phyloP scores from a whole-genome alignment of 2,888 invertebrate genomes.

The Cyclophora punctaria region DNA sequence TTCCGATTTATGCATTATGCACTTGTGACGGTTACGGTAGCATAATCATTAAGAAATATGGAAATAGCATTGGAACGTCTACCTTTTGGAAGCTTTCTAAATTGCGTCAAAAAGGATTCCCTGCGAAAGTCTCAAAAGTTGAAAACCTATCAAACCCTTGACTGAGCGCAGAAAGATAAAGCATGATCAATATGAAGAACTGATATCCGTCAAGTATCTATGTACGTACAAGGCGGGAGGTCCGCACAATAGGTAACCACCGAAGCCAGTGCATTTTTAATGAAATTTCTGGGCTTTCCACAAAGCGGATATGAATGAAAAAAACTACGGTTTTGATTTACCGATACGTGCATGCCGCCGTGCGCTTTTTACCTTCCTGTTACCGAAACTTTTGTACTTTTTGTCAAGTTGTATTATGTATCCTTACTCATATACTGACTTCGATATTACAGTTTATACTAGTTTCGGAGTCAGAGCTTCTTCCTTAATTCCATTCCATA shows the following conservation, averaged over 20 bases:
- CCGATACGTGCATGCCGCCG: constrained; percentile 28
- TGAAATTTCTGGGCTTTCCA: constrained; percentile 62
- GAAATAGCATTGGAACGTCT: no score
- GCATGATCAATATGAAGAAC: background rate
- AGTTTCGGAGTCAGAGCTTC: no score
- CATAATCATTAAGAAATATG: no score
- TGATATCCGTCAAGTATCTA: constrained; percentile 23
- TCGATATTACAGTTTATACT: no score
- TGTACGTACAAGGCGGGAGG: constrained; percentile 13
- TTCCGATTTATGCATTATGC: no score
- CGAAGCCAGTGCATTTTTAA: constrained; percentile 46
- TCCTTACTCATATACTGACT: background rate
- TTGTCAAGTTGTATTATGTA: background rate
- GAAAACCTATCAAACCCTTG: no score
- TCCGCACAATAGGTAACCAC: constrained; percentile 7
- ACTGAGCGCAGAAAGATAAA: no score
- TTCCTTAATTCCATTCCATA: no score
- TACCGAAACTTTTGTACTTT: constrained; percentile 20
- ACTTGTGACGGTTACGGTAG: no score
- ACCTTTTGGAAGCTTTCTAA: no score
- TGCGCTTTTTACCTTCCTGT: constrained; percentile 22
- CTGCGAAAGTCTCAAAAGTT: no score
- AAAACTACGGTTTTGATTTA: constrained; percentile 40
- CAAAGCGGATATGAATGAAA: constrained; percentile 55
- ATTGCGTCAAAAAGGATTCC: no score